Evolutionary conservation across 2,888 invertebrate genomes (phyloP), one percentile per base, ranked within the genome.

Genomic region (Amblyjoppa fuscipennis): DNA sequence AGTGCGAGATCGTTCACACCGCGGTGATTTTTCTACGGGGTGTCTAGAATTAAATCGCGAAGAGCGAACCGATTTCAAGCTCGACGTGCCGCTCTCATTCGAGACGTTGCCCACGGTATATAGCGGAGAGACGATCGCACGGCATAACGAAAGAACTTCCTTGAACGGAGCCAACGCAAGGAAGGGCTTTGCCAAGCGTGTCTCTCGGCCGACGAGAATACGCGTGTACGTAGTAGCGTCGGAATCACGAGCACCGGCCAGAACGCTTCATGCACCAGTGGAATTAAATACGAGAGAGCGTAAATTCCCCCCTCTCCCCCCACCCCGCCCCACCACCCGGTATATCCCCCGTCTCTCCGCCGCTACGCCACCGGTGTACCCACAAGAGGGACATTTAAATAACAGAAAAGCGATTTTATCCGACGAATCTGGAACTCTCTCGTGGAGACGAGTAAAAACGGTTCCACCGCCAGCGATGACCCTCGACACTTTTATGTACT

Each of bases 181-280:
- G 83, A 61, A 78, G 81, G 77, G 71, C 31, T 70, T 78, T 45
- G 69, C 69, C 34, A 56, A 85, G 84, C 81, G 81, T 78, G 68
- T 85, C 64, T 34, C 31, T 34, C 31, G 16, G 51, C 51, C 68
- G 73, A 56, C 71, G 77, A 78, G 74, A 71, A 68, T 64, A 34
- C 31, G 45, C 28, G 28, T 59, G 28, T 69, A 66, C 59, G 73
- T 71, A 74, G 68, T 51, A 61, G 61, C 56, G 31, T 20, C 59
- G 71, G 41, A 34, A 11, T n/a, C 66, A 53, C 28, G 51, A 25
- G 89, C 91, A 90, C 88, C 87, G 86, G 87, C 88, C 91, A 91
- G 91, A 92, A 92, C 91, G 88, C 77, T 91, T 90, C 90, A 91
- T 90, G 92, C 91, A 91, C 91, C 90, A 90, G 90, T 91, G 91